A percentile compares a stretch with the other conserved stretches of the same genome.
Evolutionary conservation across 2,797 vertebrate genomes (phyloP).

Genomic region (Acipenser oxyrinchus): DNA sequence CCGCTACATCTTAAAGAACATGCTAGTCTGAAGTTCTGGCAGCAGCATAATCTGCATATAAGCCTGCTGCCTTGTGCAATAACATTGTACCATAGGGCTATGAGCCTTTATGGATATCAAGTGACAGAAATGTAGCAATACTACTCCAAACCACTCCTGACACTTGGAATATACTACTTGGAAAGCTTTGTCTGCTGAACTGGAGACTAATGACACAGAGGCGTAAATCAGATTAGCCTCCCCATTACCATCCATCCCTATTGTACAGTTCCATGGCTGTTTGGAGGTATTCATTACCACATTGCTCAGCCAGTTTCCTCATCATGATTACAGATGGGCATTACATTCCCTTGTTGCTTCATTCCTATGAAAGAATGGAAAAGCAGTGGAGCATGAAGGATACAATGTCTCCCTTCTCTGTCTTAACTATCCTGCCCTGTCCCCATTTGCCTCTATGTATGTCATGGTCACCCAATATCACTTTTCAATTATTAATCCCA

Average conservation of each 20-base stretch:
- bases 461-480: slow-evolving; percentile 60
- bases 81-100: too few species aligned
- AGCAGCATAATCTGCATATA: too few species aligned
- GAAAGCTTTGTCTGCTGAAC: too few species aligned
- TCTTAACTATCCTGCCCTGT: slow-evolving; percentile 44
- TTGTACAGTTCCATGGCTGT: slow-evolving; percentile 14
- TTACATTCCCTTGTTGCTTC: too few species aligned
- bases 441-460: slow-evolving; percentile 49
- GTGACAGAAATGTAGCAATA: too few species aligned
- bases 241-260: slow-evolving; percentile 15
- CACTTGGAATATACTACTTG: too few species aligned
- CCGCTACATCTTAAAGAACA: too few species aligned
- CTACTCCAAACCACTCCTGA: too few species aligned
- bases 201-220: not conserved
- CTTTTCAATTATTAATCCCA: slow-evolving; percentile 61
- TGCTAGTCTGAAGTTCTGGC: too few species aligned
- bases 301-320: slow-evolving; percentile 18
- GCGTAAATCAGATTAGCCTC: slow-evolving; percentile 8
- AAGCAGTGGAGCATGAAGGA: slow-evolving; percentile 36
- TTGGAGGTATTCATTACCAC: slow-evolving; percentile 30
- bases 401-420: slow-evolving; percentile 46
- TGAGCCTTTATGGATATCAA: too few species aligned
- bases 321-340: slow-evolving; percentile 28
- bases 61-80: too few species aligned
- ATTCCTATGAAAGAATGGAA: slow-evolving; percentile 36